Percentiles rank a stretch among this genome's conserved stretches.
Conservation (phyloP, 2,113 vertebrate species). For the Cyanistes caeruleus region DNA sequence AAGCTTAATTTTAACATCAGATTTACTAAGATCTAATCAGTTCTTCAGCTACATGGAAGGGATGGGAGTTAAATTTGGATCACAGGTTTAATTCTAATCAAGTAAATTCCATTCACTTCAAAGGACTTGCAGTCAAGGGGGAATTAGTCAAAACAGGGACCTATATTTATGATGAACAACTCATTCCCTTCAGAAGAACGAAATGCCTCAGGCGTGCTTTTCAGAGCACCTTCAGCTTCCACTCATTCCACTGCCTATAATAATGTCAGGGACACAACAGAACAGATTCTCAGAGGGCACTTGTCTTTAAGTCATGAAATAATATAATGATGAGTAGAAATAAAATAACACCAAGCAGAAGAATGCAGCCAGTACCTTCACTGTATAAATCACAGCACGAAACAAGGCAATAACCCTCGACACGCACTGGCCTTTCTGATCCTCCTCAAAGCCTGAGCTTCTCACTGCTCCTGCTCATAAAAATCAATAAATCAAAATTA, state of each 20-base stretch:
- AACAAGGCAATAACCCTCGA: conserved; percentile 48
- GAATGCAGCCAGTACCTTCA: background rate
- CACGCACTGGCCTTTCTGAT: conserved; percentile 6
- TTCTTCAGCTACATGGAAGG: background rate
- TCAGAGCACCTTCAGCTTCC: conserved; percentile 28
- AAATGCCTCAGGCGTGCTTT: conserved; percentile 7
- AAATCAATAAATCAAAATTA: conserved; percentile 45
- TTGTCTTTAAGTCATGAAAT: conserved; percentile 48
- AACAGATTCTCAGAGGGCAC: conserved; percentile 8
- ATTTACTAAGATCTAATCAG: conserved; percentile 40
- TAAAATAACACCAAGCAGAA: conserved; percentile 7
- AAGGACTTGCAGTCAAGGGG: background rate
- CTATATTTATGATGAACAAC: conserved; percentile 19
- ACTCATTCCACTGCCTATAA: background rate
- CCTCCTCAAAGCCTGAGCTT: conserved; percentile 15
- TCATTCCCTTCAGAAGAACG: conserved; percentile 13
- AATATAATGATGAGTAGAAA: conserved; percentile 31
- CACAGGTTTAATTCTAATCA: conserved; percentile 33
- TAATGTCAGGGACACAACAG: background rate
- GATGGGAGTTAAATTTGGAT: conserved; percentile 10
- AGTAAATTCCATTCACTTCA: conserved; percentile 48
- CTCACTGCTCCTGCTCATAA: conserved; percentile 16
- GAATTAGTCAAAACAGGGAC: conserved; percentile 30
- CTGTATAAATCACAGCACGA: conserved; percentile 1
- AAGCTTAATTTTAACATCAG: conserved; percentile 33